Evolutionary conservation across 2,888 invertebrate genomes (phyloP).

Genomic region (Acleris sparsana): DNA sequence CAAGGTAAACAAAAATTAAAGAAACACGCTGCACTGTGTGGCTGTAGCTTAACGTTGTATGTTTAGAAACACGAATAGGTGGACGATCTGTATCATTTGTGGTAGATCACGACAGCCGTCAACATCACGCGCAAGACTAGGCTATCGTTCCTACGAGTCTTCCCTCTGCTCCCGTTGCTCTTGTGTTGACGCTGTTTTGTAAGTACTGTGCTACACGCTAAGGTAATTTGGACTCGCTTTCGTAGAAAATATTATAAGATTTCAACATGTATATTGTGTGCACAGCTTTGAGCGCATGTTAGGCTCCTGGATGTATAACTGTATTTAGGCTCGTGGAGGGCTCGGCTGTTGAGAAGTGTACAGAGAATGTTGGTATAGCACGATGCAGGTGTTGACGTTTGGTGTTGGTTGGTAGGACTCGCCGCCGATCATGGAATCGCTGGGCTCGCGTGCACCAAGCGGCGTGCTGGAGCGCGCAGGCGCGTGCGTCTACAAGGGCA

Average conservation of each 20-base stretch:
- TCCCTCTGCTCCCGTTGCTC: constrained; percentile 20
- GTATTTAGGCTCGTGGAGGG: constrained; percentile 37
- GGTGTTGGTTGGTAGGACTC: constrained; percentile 63
- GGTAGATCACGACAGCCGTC: constrained; percentile 21
- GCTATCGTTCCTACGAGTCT: constrained; percentile 17
- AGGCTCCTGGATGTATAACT: constrained; percentile 38
- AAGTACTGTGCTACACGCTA: constrained; percentile 27
- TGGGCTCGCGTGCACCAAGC: constrained; percentile 56
- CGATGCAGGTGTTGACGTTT: constrained; percentile 38
- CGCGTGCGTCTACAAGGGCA: constrained; percentile 76
- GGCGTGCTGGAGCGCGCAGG: constrained; percentile 63
- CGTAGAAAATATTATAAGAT: constrained; percentile 22
- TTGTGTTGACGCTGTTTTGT: constrained; percentile 26
- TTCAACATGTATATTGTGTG: constrained; percentile 34
- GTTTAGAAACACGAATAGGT: constrained; percentile 40
- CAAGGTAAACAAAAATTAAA: constrained; percentile 72
- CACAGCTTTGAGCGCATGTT: constrained; percentile 51
- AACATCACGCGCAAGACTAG: constrained; percentile 29
- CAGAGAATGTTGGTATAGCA: constrained; percentile 10
- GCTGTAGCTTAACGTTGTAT: constrained; percentile 58
- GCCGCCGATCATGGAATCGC: constrained; percentile 74
- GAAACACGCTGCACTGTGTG: constrained; percentile 69
- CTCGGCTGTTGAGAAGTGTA: constrained; percentile 12
- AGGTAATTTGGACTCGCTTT: constrained; percentile 26
- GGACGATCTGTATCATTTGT: constrained; percentile 39